Conservation (phyloP, 2,888 invertebrate genomes). For the Antheraea assamensis region DNA sequence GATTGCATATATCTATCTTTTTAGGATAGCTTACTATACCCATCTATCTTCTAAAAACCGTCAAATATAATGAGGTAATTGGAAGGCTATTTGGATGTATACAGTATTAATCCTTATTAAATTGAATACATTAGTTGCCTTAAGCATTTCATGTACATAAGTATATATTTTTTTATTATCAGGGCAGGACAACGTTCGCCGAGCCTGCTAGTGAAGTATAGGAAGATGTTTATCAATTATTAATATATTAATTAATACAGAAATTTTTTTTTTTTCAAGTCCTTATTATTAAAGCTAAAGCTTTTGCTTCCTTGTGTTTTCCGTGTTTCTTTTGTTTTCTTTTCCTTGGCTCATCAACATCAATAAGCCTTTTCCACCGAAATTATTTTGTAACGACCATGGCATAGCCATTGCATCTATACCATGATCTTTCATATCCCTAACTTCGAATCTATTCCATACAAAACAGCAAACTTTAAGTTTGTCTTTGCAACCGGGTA, state of each 20-base stretch:
- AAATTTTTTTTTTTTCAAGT: conserved; percentile 23
- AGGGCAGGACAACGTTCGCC: too few species aligned
- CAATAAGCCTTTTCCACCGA: conserved; percentile 60
- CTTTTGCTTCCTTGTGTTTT: conserved; percentile 19
- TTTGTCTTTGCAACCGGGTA: conserved; percentile 62
- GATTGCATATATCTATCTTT: too few species aligned
- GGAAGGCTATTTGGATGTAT: too few species aligned
- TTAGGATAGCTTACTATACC: too few species aligned
- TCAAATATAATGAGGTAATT: too few species aligned
- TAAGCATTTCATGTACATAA: too few species aligned
- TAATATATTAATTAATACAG: neutral
- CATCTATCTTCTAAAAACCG: too few species aligned
- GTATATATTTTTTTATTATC: too few species aligned
- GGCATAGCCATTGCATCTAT: conserved; percentile 50
- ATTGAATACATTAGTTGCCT: too few species aligned
- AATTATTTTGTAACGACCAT: conserved; percentile 46
- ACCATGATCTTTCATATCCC: conserved; percentile 53
- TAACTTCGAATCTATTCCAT: conserved; percentile 59
- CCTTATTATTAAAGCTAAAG: conserved; percentile 32
- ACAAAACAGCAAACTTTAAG: conserved; percentile 68
- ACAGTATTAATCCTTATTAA: too few species aligned
- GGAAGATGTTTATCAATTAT: too few species aligned
- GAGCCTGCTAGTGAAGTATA: too few species aligned
- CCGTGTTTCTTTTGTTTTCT: conserved; percentile 17
- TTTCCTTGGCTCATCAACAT: conserved; percentile 22